Conservation (phyloP, 2,797 vertebrate genomes). For the Propithecus perrieri region DNA sequence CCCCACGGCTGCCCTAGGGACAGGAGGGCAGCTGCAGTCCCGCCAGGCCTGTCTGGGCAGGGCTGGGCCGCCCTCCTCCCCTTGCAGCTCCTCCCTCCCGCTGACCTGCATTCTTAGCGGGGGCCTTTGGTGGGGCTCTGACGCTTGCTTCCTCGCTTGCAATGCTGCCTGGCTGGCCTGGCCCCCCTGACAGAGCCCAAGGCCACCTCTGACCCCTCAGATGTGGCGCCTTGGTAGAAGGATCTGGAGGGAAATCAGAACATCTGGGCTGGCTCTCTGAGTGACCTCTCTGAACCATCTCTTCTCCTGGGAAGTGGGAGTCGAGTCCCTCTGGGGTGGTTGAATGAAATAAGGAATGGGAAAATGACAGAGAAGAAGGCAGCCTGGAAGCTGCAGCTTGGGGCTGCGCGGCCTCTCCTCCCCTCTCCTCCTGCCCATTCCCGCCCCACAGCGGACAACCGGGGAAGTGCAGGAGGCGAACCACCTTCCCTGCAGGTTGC, state of each 20-base stretch:
- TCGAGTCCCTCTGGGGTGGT: slow-evolving; percentile 6
- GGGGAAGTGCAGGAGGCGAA: background rate
- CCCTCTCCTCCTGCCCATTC: background rate
- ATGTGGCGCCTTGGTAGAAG: background rate
- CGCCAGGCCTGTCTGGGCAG: slow-evolving; percentile 79
- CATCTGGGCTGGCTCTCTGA: background rate
- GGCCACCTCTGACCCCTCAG: slow-evolving; percentile 56
- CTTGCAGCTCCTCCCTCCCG: slow-evolving; percentile 68
- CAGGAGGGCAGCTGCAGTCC: slow-evolving; percentile 66
- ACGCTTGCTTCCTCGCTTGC: background rate
- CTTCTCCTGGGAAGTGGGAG: background rate
- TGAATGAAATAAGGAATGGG: slow-evolving; percentile 31
- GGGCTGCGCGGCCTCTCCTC: background rate
- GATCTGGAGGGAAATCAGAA: background rate
- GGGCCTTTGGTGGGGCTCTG: slow-evolving; percentile 67
- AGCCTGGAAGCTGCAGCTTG: background rate
- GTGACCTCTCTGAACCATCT: background rate
- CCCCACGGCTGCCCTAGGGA: slow-evolving; percentile 24
- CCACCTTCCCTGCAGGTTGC: fast-evolving
- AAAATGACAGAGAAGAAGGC: background rate
- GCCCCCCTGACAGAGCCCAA: background rate
- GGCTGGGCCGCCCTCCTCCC: slow-evolving; percentile 59
- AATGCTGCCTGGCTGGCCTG: slow-evolving; percentile 68
- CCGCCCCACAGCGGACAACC: background rate
- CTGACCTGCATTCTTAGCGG: slow-evolving; percentile 79